Evolutionary conservation across 1,140 invertebrate species (phyloP).

Genomic region (Drosophila trapezifrons): DNA sequence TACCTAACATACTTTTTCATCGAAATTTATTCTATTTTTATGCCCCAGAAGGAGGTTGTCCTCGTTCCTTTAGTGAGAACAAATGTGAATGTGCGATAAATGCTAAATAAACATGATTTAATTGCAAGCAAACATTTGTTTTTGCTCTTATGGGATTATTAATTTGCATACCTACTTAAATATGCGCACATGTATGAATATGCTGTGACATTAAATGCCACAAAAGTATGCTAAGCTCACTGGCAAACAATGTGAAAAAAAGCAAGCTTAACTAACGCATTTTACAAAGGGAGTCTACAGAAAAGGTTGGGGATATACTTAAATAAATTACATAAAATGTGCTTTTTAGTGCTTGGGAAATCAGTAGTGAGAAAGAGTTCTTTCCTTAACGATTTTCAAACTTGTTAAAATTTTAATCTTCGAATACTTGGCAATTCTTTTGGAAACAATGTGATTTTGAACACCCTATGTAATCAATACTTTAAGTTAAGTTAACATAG

Average conservation of each 20-base stretch:
- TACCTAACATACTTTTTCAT: not conserved
- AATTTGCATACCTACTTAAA: slow-evolving; percentile 31
- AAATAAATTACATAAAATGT: not conserved
- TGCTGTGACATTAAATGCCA: slow-evolving; percentile 8
- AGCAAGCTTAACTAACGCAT: slow-evolving; percentile 2
- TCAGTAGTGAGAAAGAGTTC: no score
- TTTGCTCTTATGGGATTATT: slow-evolving; percentile 37
- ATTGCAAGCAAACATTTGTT: slow-evolving; percentile 52
- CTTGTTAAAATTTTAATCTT: no score
- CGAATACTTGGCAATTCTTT: no score
- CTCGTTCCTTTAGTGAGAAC: not conserved
- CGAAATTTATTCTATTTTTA: not conserved
- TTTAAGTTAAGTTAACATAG: no score
- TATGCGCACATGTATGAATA: slow-evolving; percentile 7
- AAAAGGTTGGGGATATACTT: not conserved
- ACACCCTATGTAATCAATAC: no score
- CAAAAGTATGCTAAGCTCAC: slow-evolving; percentile 6
- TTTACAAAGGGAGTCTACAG: not conserved
- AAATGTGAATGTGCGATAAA: slow-evolving; percentile 34
- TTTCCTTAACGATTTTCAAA: no score
- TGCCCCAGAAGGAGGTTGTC: not conserved
- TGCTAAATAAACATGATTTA: slow-evolving; percentile 48
- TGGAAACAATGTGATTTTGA: no score
- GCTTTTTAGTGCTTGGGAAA: no score
- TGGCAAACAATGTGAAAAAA: slow-evolving; percentile 2